Conservation (phyloP, 2,113 vertebrate genomes). For the Tetrao urogallus region DNA sequence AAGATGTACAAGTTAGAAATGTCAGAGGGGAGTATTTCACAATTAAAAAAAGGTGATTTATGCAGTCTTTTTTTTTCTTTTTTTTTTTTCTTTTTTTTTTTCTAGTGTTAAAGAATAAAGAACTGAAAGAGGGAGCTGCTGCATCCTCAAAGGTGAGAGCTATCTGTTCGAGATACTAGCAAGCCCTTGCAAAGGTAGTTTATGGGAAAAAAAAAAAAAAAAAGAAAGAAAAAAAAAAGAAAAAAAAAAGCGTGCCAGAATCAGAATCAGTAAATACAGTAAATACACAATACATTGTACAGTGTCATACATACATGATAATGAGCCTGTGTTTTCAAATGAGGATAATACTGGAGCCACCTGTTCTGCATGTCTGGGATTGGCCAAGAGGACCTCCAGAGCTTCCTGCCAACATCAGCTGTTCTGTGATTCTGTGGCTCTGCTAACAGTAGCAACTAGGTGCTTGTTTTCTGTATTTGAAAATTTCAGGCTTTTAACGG, state of each 20-base stretch:
- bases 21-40: neutral
- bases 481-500: constrained; percentile 8
- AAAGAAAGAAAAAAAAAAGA: neutral
- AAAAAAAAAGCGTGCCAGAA: neutral
- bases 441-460: neutral
- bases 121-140: constrained; percentile 36
- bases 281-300: neutral
- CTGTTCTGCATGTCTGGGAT: no score
- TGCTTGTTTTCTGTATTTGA: neutral
- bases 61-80: neutral
- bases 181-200: neutral
- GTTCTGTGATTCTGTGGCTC: neutral
- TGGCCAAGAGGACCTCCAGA: neutral
- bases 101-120: neutral
- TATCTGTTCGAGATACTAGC: neutral
- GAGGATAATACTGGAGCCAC: neutral
- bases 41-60: neutral
- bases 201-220: neutral
- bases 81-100: neutral
- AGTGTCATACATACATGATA: neutral
- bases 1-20: constrained; percentile 24
- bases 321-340: neutral
- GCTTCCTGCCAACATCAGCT: neutral
- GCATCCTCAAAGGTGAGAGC: neutral
- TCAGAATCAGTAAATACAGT: no score